phyloP scores from a whole-genome alignment of 2,113 vertebrate species.

The Pantherophis guttatus region DNA sequence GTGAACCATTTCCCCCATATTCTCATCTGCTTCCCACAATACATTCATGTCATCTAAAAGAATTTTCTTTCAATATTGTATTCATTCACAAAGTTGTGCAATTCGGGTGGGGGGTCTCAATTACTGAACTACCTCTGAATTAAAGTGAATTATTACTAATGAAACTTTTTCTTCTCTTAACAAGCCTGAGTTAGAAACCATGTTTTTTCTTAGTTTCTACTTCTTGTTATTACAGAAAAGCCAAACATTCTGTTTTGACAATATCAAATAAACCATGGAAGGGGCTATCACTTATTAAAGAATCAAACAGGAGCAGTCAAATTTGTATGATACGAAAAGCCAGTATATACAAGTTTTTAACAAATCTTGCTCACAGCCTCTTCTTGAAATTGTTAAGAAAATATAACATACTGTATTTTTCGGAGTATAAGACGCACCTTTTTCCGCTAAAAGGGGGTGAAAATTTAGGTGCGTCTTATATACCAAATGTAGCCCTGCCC shows the following conservation, averaged over 20 bases:
- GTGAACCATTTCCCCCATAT: background rate
- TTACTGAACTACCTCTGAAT: too few species aligned
- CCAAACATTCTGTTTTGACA: background rate
- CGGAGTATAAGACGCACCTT: too few species aligned
- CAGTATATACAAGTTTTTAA: background rate
- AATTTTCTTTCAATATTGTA: background rate
- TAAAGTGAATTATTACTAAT: too few species aligned
- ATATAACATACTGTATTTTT: background rate
- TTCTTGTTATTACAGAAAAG: background rate
- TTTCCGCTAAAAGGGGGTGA: too few species aligned
- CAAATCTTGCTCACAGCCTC: background rate
- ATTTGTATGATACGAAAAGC: background rate
- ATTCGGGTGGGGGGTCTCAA: background rate
- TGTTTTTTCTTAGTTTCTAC: background rate
- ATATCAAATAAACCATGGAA: background rate
- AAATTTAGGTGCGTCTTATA: too few species aligned
- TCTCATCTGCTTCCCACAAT: background rate
- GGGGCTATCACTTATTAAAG: background rate
- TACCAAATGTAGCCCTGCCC: too few species aligned
- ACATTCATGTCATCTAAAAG: background rate
- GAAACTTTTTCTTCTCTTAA: too few species aligned
- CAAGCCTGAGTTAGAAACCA: too few species aligned
- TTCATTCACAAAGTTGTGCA: background rate
- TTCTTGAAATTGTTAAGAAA: background rate
- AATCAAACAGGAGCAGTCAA: background rate